Evolutionary conservation across 2,888 invertebrate genomes (phyloP).

Genomic region (Macaria liturata): DNA sequence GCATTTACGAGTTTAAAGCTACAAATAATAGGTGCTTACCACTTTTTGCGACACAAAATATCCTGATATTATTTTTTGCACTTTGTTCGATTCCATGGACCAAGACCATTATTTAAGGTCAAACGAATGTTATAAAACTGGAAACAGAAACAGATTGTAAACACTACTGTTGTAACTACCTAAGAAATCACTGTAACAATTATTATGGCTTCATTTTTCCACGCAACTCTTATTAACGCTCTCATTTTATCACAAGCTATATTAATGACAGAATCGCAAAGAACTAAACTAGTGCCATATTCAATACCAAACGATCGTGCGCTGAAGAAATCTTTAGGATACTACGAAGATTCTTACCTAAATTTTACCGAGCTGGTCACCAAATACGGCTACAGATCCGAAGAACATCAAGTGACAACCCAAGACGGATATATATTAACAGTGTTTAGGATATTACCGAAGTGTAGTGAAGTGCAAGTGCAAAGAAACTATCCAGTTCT

Average conservation of each 20-base stretch:
- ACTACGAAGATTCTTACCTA: constrained; percentile 63
- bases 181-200: constrained; percentile 45
- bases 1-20: too few relatives aligned
- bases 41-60: too few relatives aligned
- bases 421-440: constrained; percentile 64
- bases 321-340: constrained; percentile 58
- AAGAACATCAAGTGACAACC: constrained; percentile 55
- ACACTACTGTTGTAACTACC: constrained; percentile 53
- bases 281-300: constrained; percentile 48
- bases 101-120: constrained; percentile 65
- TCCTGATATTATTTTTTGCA: constrained; percentile 13
- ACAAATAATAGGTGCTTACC: too few relatives aligned
- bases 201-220: constrained; percentile 41
- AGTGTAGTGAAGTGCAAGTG: constrained; percentile 40
- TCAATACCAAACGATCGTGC: constrained; percentile 53
- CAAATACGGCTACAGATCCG: constrained; percentile 55
- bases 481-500: constrained; percentile 50
- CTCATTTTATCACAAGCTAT: constrained; percentile 38
- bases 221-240: constrained; percentile 30
- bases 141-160: constrained; percentile 54
- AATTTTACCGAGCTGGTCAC: constrained; percentile 60
- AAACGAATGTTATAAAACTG: constrained; percentile 68
- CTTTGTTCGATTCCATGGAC: constrained; percentile 37
- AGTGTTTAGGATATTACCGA: constrained; percentile 55
- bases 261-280: constrained; percentile 23